Percentiles rank a stretch among this genome's conserved stretches.
phyloP scores from a whole-genome alignment of 92 coral and sea anemone species.

The Nematostella vectensis region DNA sequence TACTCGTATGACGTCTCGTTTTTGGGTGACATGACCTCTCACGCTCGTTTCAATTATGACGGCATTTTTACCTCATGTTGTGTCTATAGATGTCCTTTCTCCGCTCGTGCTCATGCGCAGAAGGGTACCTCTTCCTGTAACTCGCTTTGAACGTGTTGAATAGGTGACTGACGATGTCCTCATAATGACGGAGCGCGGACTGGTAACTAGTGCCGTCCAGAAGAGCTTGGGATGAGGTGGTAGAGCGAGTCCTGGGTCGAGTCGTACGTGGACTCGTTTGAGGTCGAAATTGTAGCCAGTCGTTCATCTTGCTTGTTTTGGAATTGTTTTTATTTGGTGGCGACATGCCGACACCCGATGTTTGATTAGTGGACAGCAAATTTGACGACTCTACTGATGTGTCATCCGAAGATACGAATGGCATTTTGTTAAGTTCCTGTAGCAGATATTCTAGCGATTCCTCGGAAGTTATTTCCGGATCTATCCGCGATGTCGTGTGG shows the following conservation, averaged over 20 bases:
- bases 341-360: background rate
- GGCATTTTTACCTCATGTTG: conserved; percentile 79
- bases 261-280: background rate
- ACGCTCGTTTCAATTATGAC: no score
- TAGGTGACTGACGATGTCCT: conserved; percentile 63
- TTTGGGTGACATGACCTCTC: no score
- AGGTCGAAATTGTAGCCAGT: background rate
- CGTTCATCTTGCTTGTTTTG: no score
- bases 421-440: conserved; percentile 52
- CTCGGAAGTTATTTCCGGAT: conserved; percentile 8
- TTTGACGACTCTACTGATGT: background rate
- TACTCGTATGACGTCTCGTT: no score
- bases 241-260: background rate
- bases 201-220: conserved; percentile 3
- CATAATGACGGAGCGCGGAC: conserved; percentile 63
- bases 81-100: conserved; percentile 92
- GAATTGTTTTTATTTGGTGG: no score
- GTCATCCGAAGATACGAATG: conserved; percentile 10
- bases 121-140: conserved; percentile 51
- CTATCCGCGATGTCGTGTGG: background rate
- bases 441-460: conserved; percentile 49
- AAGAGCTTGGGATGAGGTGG: background rate
- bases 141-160: conserved; percentile 53
- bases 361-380: background rate
- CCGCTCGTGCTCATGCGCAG: conserved; percentile 73